Base-by-base conservation (phyloP, 2,113 vertebrate genomes). In the Larimichthys crocea region DNA sequence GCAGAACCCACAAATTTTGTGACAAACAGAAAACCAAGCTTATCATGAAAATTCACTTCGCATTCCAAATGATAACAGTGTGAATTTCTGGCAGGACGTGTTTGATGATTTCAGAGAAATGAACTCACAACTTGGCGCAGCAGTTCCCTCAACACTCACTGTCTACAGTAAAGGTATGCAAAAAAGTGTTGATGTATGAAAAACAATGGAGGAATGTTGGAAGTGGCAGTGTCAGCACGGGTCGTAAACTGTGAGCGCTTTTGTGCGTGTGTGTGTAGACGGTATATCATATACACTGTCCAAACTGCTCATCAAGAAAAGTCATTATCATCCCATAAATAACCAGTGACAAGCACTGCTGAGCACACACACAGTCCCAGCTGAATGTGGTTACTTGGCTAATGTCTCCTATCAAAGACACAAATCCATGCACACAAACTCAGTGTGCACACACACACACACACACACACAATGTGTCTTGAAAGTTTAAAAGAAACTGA, bases 281-380 rank as follows among this genome's bases (percentile, higher is more conserved):
- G 35, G 68, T 91, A 82, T 84, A 87, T 86, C 82, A 80, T 83
- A 88, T 80, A 83, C 73, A 74, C 86, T 82, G 80, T 73, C 76
- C 79, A 86, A 81, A 88, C 79, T 82, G 72, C 82, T 90, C 78
- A 91, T 91, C 85, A 88, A 87, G 67, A 88, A 80, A 86, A 91
- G 85, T 86, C 80, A 84, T 91, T 92, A 91, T 88, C 70, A 74
- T 84, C 79, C 62, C 89, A 90, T 94, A 93, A 94, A 93, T 94
- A 92, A 92, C 70, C 55, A 76, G 76, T 84, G 92, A 91, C 92
- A 93, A 63, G 82, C 56, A 64, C 74, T 88, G 89, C 89, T 89
- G 87, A 91, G 84, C 86, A 68, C 84, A 87, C 90, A 65, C 83
- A 79, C 82, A 76, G 84, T 64, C 84, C 79, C 92, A 93, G 89